Conservation (phyloP, 1,140 invertebrate species). For the Diachasmimorpha longicaudata region DNA sequence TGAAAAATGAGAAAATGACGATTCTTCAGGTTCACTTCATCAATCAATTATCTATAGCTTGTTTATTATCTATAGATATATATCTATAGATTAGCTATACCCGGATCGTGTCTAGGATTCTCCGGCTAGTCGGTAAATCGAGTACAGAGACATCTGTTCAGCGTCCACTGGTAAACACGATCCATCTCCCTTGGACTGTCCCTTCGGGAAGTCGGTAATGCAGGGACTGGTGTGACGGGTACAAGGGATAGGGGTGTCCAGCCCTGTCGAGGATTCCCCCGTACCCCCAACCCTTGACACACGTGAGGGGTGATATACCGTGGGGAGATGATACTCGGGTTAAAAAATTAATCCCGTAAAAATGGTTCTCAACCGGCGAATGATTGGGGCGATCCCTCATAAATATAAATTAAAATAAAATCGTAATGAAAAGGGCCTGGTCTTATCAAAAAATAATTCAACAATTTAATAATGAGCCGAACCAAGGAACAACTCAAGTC, state of each 20-base stretch:
- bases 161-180: conserved; percentile 10
- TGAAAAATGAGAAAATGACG: too few species aligned
- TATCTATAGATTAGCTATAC: too few species aligned
- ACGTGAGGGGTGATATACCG: not conserved
- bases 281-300: not conserved
- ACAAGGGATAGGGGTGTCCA: conserved; percentile 43
- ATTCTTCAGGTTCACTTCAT: too few species aligned
- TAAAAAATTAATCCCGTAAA: not conserved
- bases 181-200: conserved; percentile 9
- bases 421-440: too few species aligned
- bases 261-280: conserved; percentile 15
- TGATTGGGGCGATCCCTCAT: not conserved
- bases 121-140: conserved; percentile 40
- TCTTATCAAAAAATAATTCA: too few species aligned
- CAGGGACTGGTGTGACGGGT: conserved; percentile 36
- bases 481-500: too few species aligned
- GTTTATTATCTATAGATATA: too few species aligned
- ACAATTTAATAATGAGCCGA: too few species aligned
- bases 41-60: too few species aligned
- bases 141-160: conserved; percentile 49
- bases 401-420: too few species aligned
- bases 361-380: not conserved
- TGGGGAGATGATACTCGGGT: not conserved
- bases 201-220: conserved; percentile 48
- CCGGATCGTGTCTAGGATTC: not conserved